Conservation (phyloP, 2,113 vertebrate species). For the Oreochromis aureus region DNA sequence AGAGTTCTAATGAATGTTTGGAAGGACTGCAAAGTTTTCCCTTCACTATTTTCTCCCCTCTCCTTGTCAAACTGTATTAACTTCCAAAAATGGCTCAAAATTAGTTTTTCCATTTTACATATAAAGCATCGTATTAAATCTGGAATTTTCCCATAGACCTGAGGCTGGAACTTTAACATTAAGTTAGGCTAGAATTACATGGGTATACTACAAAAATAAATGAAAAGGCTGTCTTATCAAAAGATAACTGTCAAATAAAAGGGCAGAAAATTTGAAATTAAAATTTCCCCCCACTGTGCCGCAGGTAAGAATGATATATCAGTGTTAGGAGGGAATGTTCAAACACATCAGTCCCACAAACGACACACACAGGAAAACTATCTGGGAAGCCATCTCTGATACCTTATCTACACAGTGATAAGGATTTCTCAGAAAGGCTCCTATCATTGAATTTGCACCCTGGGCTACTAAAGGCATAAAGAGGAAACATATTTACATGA, state of each 20-base stretch:
- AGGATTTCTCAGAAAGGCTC: neutral
- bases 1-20: neutral
- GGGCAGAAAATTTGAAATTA: neutral
- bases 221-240: neutral
- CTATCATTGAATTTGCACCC: neutral
- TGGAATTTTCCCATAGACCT: neutral
- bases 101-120: neutral
- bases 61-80: neutral
- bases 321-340: neutral
- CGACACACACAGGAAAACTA: neutral
- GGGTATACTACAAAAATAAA: neutral
- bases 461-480: neutral
- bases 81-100: neutral
- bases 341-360: neutral
- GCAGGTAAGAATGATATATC: neutral
- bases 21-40: neutral
- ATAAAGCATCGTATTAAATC: neutral
- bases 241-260: neutral
- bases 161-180: neutral
- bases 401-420: neutral
- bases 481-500: slow-evolving; percentile 1
- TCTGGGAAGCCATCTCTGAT: neutral
- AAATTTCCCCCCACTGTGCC: neutral
- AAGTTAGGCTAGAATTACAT: rapidly evolving
- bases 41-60: neutral